phyloP scores from a whole-genome alignment of 2,797 vertebrate species.

The Choloepus didactylus region DNA sequence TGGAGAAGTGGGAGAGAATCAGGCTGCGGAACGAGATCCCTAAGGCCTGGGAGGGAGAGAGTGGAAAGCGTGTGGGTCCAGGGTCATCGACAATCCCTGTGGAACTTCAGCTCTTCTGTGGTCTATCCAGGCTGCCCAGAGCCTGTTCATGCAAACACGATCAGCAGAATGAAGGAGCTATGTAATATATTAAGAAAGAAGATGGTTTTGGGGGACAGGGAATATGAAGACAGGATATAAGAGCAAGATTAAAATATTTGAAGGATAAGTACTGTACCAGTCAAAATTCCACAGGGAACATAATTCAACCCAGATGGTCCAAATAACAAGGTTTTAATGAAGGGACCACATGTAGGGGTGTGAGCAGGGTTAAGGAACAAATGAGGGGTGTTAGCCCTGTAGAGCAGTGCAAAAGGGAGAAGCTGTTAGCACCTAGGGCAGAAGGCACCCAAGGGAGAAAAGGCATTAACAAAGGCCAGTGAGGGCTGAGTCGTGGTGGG shows the following conservation, averaged over 20 bases:
- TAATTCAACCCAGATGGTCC: background rate
- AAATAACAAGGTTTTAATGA: background rate
- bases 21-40: background rate
- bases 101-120: too few relatives aligned
- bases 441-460: background rate
- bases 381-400: background rate
- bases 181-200: rapidly evolving
- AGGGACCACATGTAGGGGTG: background rate
- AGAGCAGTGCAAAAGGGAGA: background rate
- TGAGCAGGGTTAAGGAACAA: background rate
- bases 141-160: background rate
- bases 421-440: background rate
- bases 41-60: too few relatives aligned
- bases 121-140: background rate
- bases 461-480: background rate
- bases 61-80: background rate
- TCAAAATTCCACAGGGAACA: background rate
- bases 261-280: background rate
- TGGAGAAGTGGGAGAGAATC: background rate
- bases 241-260: background rate
- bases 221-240: background rate
- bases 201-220: too few relatives aligned
- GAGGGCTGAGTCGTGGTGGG: background rate
- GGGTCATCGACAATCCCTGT: background rate
- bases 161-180: background rate